Percentiles rank a stretch among this genome's conserved stretches.
Conservation (phyloP, 37 sponge, comb jelly and placozoan species). For the Haliclona indistincta region DNA sequence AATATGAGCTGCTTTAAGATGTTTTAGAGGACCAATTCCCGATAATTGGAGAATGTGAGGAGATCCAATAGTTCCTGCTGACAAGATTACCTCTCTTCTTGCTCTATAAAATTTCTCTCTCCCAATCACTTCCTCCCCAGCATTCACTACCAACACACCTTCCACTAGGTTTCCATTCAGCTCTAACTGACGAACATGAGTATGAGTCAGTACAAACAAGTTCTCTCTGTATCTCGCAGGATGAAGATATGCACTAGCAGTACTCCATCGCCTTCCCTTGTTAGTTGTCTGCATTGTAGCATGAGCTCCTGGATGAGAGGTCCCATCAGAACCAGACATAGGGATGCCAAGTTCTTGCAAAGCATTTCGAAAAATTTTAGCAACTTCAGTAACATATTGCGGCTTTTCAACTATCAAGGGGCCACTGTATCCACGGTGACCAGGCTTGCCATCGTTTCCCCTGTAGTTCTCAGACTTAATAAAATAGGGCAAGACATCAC, state of each 20-base stretch:
- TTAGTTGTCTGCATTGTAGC: constrained; percentile 47
- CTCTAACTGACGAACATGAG: constrained; percentile 38
- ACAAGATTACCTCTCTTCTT: constrained; percentile 71
- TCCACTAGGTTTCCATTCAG: constrained; percentile 38
- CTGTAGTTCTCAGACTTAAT: constrained; percentile 70
- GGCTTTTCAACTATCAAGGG: constrained; percentile 61
- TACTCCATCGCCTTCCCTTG: constrained; percentile 59
- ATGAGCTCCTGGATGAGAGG: constrained; percentile 67
- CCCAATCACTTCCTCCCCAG: constrained; percentile 30
- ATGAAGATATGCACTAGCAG: constrained; percentile 72
- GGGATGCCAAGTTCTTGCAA: constrained; percentile 66
- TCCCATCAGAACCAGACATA: constrained; percentile 69
- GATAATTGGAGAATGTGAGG: constrained; percentile 79
- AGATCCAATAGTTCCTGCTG: constrained; percentile 75
- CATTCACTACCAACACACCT: constrained; percentile 35
- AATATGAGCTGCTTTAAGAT: constrained; percentile 36
- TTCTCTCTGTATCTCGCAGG: constrained; percentile 58
- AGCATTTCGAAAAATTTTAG: constrained; percentile 58
- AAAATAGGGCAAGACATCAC: constrained; percentile 85
- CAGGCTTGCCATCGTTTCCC: constrained; percentile 42
- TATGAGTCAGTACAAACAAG: constrained; percentile 54
- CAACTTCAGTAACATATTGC: constrained; percentile 28
- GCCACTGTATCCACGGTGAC: constrained; percentile 64
- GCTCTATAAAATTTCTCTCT: constrained; percentile 41
- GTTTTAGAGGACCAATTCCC: constrained; percentile 78